Base-by-base conservation (phyloP, 2,797 vertebrate genomes). In the Mallotus villosus region DNA sequence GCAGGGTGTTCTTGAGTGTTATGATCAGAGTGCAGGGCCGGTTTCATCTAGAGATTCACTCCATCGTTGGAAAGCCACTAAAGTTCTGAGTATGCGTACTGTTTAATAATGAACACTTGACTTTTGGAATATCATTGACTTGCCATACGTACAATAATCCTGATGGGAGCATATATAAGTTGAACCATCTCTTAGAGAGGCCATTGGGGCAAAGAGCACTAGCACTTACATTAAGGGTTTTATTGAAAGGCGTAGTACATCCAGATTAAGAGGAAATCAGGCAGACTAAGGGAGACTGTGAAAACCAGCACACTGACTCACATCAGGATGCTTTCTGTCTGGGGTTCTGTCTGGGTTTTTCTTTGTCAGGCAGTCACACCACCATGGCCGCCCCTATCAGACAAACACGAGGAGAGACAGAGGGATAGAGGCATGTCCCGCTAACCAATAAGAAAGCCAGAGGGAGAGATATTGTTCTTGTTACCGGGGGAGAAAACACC, bases 401-500 rank as follows among this genome's bases (percentile, higher is more conserved):
- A 32, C 14, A 14, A 32, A 64, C 41, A 7, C 16, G 51, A 11
- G 24, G 22, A 46, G n/a, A 57, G n/a, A 57, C 14, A 19, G 53
- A 55, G 53, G n/a, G 53, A n/a, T n/a, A 55, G 53, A 55, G 16
- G n/a, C 53, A 55, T 55, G n/a, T n/a, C 5, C 4, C 27, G 27
- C 14, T 16, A 55, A 55, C 14, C 14, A 55, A n/a, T 16, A n/a
- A 55, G 53, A 55, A n/a, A 55, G 53, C 14, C 14, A 55, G 14
- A 55, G 53, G 11, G 32, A 21, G 34, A 37, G 62, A 6, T 25
- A n/a, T 3, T 41, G 8, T 24, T 5, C 64, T 22, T 41, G 32
- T 49, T 25, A 51, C 24, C 41, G 24, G 16, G 46, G 25, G 64
- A 67, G 62, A 74, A 74, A 66, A 14, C 9, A 41, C 24, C 61